A percentile compares a stretch with the other conserved stretches of the same genome.
These are phyloP conservation scores for Oeneis ivallda DNA, from an alignment of 2,888 invertebrate genomes.

Conservation along the genomic window DNA sequence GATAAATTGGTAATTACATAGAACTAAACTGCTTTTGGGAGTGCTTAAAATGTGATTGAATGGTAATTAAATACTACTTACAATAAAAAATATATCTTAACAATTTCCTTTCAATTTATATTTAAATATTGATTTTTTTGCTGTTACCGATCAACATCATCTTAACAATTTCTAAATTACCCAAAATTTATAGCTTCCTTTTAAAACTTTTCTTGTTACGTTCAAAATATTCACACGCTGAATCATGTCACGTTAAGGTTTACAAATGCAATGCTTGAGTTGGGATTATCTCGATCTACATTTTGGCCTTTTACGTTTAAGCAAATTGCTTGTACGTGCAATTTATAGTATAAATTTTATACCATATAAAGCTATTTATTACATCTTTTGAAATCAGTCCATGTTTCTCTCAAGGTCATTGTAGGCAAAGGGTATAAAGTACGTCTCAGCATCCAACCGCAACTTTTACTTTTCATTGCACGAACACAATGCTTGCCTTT, in stretches of 20 bases:
- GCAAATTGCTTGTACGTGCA: slow-evolving; percentile 15
- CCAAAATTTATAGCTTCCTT: not conserved
- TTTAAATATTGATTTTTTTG: not conserved
- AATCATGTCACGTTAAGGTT: not conserved
- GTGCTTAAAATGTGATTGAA: slow-evolving; percentile 19
- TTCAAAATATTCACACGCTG: slow-evolving; percentile 16
- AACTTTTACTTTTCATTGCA: slow-evolving; percentile 29
- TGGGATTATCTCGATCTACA: slow-evolving; percentile 1
- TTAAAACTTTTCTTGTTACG: not conserved
- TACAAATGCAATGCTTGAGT: not conserved
- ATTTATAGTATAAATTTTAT: no score
- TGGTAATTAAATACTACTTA: slow-evolving; percentile 4
- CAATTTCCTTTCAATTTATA: not conserved
- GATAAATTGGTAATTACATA: slow-evolving; percentile 32
- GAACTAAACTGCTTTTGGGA: slow-evolving; percentile 23
- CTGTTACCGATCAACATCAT: no score
- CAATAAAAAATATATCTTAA: not conserved
- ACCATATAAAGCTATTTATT: slow-evolving; percentile 15
- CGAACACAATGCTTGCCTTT: slow-evolving; percentile 24
- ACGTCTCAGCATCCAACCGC: slow-evolving; percentile 15
- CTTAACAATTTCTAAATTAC: no score
- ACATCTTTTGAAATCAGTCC: slow-evolving; percentile 13
- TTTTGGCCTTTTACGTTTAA: slow-evolving; percentile 14
- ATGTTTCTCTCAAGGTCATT: slow-evolving; percentile 18
- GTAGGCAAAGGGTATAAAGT: slow-evolving; percentile 20